Evolutionary conservation across 2,113 vertebrate genomes (phyloP), one percentile per base, ranked within the genome.

Genomic region (Empidonax traillii): DNA sequence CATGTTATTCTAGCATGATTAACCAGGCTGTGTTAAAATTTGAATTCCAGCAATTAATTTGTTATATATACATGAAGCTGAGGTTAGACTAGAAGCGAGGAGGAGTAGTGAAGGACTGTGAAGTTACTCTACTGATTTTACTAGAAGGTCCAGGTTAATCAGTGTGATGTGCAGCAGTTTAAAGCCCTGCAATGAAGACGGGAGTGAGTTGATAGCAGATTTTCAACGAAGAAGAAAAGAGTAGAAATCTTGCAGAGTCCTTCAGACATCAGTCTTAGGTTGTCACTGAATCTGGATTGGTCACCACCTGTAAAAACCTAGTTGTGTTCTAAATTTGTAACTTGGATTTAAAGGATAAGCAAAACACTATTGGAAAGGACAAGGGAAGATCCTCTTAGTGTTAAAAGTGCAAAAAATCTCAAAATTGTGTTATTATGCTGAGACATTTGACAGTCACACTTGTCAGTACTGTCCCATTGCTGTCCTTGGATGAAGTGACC

Each of bases 41-140:
- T 67, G 39, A 43, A 62, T 65, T 62, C 39, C 43, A 71, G 9
- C 12, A 51, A 59, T 52, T 47, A 55, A 52, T 87, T 67, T 67
- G 6, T 47, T 20, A 47, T 49, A 71, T 30, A 30, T 12, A 18
- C 0, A 0, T 59, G n/a, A 67, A 68, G 2, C 3, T 76, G 28
- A 22, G 23, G 4, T 53, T 74, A 51, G 10, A 51, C 7, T 86
- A 46, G 30, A 39, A 65, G 28, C 85, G 3, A 12, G 4, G 20
- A 77, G 21, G 9, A 37, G 6, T 22, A 16, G 6, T 53, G 59
- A 73, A 59, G 10, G 4, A 65, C 14, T 52, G 37, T 61, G 49
- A 41, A 73, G 44, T 13, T 44, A 8, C 9, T 85, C 14, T n/a
- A 24, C 6, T 87, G 62, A 62, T 77, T 83, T 69, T 37, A 24